These are phyloP conservation scores for Congeria kusceri DNA, from an alignment of 2,888 invertebrate species.

Conservation along the genomic window DNA sequence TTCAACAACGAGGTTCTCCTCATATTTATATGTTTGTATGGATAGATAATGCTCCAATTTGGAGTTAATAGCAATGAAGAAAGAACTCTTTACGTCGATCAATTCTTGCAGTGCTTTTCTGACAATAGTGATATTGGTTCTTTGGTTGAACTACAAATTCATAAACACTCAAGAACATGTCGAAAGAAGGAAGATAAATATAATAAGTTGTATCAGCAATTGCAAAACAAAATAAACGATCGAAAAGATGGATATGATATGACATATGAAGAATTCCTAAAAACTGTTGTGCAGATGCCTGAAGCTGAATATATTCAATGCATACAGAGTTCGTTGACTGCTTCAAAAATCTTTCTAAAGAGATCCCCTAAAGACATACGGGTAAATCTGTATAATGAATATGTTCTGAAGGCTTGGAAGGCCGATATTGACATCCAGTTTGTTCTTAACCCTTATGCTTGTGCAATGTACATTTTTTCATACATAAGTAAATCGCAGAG, in stretches of 20 bases:
- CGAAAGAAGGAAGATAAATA: slow-evolving; percentile 26
- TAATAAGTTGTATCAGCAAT: neutral
- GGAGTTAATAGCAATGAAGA: slow-evolving; percentile 17
- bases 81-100: slow-evolving; percentile 39
- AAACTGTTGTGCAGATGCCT: slow-evolving; percentile 23
- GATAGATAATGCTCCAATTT: slow-evolving; percentile 45
- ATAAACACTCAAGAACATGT: slow-evolving; percentile 59
- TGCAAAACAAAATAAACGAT: slow-evolving; percentile 31
- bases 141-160: slow-evolving; percentile 47
- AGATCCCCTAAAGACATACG: slow-evolving; percentile 49
- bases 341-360: slow-evolving; percentile 51
- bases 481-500: slow-evolving; percentile 59
- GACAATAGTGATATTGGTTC: slow-evolving; percentile 5
- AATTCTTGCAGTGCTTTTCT: slow-evolving; percentile 36
- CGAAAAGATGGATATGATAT: slow-evolving; percentile 27
- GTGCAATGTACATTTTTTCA: slow-evolving; percentile 51
- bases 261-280: slow-evolving; percentile 35
- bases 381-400: slow-evolving; percentile 47
- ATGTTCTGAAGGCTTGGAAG: slow-evolving; percentile 38
- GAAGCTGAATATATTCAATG: slow-evolving; percentile 50
- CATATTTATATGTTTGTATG: slow-evolving; percentile 52
- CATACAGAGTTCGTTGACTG: slow-evolving; percentile 43
- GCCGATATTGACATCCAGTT: slow-evolving; percentile 52
- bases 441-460: slow-evolving; percentile 16
- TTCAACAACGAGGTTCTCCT: slow-evolving; percentile 43